Evolutionary conservation across 2,797 vertebrate genomes (phyloP), one percentile per base, ranked within the genome.

Genomic region (Enteromius afrohamiltoni): DNA sequence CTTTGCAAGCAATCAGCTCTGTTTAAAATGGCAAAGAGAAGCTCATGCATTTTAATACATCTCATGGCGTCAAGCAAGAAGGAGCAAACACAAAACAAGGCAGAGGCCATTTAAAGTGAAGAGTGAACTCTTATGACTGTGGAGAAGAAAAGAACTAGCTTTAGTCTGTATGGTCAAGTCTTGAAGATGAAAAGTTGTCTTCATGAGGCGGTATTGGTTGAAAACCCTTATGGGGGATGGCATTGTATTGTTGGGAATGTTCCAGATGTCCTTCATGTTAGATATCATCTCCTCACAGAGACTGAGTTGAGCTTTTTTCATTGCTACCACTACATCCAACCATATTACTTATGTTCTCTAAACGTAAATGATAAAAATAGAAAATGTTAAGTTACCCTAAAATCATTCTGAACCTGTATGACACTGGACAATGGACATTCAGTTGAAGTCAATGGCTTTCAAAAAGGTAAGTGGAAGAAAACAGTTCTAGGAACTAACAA

Each of bases 11-110:
- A 83, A 86, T 88, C 84, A 79, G 88, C 89, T 91, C 78, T 90
- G 80, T 93, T 93, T 92, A 85, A 92, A 91, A 81, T 67, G 45
- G 84, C 83, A 86, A 79, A 90, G 89, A 88, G 89, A 90, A 90
- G 58, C 90, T 91, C 91, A 90, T 92, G 84, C 90, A 91, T 94
- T 93, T 93, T 92, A 92, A 93, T 92, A 90, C 79, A 88, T 87
- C 89, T 77, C 88, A 88, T 87, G 84, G 85, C 86, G 91, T 93
- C 91, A 92, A 86, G 91, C 91, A 89, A 93, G 90, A 90, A 83
- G 79, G 85, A 92, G 88, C 90, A 90, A 91, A 91, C 87, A 92
- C 91, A 92, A 93, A 90, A 88, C 89, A 58, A 83, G 49, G 68
- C 80, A 58, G 76, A 87, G 80, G 75, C 77, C 85, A 55, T 90